These are phyloP conservation scores for Trachelus troglodyta DNA, from an alignment of 2,888 invertebrate species.

Conservation along the genomic window DNA sequence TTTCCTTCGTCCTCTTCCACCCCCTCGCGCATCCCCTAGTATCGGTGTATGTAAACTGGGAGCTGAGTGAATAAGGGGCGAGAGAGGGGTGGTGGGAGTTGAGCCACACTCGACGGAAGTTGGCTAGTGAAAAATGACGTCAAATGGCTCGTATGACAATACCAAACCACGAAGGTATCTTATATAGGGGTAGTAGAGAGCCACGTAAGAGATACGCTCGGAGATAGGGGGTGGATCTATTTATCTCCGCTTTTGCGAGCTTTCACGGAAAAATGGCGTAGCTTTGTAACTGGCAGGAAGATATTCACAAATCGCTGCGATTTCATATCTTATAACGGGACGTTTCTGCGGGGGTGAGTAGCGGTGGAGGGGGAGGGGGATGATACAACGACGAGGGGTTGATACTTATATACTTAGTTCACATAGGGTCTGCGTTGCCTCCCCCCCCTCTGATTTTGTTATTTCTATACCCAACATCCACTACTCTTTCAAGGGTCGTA, in stretches of 20 bases:
- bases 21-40: no score
- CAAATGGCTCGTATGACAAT: slow-evolving; percentile 37
- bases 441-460: no score
- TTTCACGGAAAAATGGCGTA: slow-evolving; percentile 48
- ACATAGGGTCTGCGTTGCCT: no score
- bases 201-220: slow-evolving; percentile 32
- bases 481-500: no score
- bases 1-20: no score
- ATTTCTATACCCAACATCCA: no score
- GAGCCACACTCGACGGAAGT: slow-evolving; percentile 24
- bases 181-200: background rate
- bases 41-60: no score
- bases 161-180: slow-evolving; percentile 16
- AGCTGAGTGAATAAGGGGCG: background rate
- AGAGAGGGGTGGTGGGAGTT: background rate
- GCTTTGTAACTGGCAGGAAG: slow-evolving; percentile 53
- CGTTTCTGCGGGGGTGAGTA: no score
- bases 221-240: slow-evolving; percentile 35
- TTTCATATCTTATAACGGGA: slow-evolving; percentile 46
- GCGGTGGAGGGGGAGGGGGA: no score
- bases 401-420: no score
- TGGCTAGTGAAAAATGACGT: slow-evolving; percentile 36
- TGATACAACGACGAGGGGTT: no score
- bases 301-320: slow-evolving; percentile 52
- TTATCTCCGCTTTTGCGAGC: slow-evolving; percentile 55